These are phyloP conservation scores for Melipona bicolor DNA, from an alignment of 2,888 invertebrate genomes.

Conservation along the genomic window DNA sequence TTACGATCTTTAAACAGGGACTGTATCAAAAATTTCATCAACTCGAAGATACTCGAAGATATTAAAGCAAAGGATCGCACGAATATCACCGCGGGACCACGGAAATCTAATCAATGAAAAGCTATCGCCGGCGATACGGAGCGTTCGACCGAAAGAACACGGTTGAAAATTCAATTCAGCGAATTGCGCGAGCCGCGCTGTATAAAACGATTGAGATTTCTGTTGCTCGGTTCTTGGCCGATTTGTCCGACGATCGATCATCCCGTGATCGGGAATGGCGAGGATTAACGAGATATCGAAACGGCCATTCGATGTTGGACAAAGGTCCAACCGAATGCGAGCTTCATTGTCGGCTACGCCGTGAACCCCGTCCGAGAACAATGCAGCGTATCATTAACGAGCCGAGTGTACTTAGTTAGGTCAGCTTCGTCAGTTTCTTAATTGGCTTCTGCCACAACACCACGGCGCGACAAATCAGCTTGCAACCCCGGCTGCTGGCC, in stretches of 20 bases:
- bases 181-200: background rate
- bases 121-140: background rate
- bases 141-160: no score
- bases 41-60: background rate
- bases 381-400: conserved; percentile 65
- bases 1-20: no score
- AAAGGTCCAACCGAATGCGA: conserved; percentile 39
- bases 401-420: conserved; percentile 61
- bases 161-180: conserved; percentile 8
- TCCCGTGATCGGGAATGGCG: background rate
- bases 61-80: background rate
- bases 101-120: background rate
- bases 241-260: conserved; percentile 15
- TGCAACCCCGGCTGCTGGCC: background rate
- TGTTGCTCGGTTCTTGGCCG: background rate
- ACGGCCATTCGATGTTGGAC: conserved; percentile 35
- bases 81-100: background rate
- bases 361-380: conserved; percentile 40
- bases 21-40: background rate
- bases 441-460: conserved; percentile 55
- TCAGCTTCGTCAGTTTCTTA: conserved; percentile 65
- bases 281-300: conserved; percentile 58
- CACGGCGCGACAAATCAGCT: conserved; percentile 46
- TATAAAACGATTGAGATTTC: background rate
- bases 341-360: conserved; percentile 37